These are phyloP conservation scores for Micrastur ruficollis DNA, from an alignment of 2,797 vertebrate species.

Conservation along the genomic window DNA sequence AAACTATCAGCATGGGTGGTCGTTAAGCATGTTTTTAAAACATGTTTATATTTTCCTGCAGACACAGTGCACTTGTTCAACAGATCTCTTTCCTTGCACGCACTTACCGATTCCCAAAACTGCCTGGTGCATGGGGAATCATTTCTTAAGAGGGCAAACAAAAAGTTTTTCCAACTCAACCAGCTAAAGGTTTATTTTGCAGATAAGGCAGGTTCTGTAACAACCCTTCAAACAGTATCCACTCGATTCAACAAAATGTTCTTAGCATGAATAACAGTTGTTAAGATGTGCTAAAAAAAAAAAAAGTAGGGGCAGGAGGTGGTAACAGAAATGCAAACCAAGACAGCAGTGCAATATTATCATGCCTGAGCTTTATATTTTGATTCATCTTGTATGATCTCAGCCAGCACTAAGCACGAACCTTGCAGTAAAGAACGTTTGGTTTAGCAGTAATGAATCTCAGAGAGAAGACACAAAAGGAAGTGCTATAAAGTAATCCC, in stretches of 20 bases:
- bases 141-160: neutral
- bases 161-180: neutral
- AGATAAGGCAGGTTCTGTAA: neutral
- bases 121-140: neutral
- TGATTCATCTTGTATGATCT: neutral
- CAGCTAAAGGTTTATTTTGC: neutral
- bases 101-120: neutral
- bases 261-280: neutral
- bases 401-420: neutral
- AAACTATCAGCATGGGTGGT: neutral
- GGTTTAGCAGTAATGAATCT: neutral
- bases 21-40: neutral
- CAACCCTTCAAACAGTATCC: neutral
- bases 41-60: neutral
- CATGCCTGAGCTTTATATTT: neutral
- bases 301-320: fast-evolving
- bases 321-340: neutral
- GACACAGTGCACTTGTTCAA: neutral
- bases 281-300: neutral
- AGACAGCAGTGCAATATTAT: neutral
- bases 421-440: neutral
- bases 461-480: neutral
- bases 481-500: neutral
- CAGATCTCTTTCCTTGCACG: neutral
- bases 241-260: neutral